Evolutionary conservation across 1,140 invertebrate genomes (phyloP).

Genomic region (Pantala flavescens): DNA sequence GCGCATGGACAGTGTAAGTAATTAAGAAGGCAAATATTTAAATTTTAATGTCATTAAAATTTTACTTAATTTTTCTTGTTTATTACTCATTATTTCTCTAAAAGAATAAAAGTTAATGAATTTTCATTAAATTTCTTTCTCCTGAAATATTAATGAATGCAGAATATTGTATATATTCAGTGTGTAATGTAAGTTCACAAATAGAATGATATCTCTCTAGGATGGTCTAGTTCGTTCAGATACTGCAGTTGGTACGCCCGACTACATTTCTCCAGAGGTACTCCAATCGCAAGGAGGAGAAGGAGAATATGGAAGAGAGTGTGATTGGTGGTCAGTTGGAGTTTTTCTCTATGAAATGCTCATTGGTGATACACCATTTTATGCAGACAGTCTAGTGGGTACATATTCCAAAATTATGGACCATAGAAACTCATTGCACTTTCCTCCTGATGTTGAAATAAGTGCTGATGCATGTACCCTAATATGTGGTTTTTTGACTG

Average conservation of each 20-base stretch:
- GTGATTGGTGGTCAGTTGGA: constrained; percentile 99
- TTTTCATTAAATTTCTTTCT: no score
- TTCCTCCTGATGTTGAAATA: constrained; percentile 90
- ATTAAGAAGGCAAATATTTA: no score
- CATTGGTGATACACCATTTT: constrained; percentile 97
- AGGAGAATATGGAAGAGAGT: constrained; percentile 88
- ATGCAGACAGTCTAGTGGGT: constrained; percentile 93
- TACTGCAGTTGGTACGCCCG: constrained; percentile 97
- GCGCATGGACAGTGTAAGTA: constrained; percentile 79
- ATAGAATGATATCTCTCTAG: constrained; percentile 30
- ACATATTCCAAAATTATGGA: constrained; percentile 99
- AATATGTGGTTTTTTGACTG: constrained; percentile 88
- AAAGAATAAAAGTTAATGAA: no score
- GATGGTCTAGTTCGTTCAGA: constrained; percentile 92
- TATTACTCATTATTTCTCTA: no score
- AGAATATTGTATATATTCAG: no score
- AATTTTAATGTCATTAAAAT: no score
- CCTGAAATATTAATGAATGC: no score
- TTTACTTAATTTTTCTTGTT: no score
- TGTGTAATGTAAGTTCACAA: no score
- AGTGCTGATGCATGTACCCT: constrained; percentile 83
- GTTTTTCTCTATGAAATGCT: constrained; percentile 99
- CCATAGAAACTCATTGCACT: constrained; percentile 88
- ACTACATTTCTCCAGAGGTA: constrained; percentile 98
- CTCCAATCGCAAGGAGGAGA: constrained; percentile 95